These are phyloP conservation scores for Heterocephalus glaber DNA, from an alignment of 2,113 vertebrate species.

Conservation along the genomic window DNA sequence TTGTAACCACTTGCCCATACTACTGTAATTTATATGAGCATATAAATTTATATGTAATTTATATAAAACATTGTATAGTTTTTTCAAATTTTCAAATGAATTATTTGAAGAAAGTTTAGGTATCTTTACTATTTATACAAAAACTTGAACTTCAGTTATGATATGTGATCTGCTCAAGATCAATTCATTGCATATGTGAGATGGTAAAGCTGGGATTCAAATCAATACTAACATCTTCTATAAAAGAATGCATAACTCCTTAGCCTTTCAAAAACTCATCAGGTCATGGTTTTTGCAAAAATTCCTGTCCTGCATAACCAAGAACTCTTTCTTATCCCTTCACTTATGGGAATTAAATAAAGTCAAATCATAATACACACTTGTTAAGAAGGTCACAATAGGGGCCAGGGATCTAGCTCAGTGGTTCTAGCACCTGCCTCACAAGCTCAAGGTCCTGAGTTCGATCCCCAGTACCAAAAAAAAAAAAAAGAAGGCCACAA, in stretches of 20 bases:
- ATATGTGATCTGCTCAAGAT: neutral
- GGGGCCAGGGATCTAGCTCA: too few species aligned
- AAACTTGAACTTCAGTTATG: neutral
- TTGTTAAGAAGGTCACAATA: neutral
- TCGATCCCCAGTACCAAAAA: too few species aligned
- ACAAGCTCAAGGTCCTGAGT: too few species aligned
- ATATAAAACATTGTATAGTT: too few species aligned
- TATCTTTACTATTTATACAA: neutral
- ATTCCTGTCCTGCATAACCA: neutral
- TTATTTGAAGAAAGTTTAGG: neutral
- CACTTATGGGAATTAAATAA: neutral
- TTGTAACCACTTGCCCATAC: neutral
- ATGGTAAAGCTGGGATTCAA: neutral
- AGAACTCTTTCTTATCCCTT: neutral
- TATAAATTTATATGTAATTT: too few species aligned
- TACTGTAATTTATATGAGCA: neutral
- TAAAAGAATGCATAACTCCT: neutral
- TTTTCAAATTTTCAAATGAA: neutral
- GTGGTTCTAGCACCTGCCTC: too few species aligned
- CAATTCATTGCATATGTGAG: neutral
- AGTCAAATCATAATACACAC: fast-evolving
- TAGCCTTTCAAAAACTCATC: neutral
- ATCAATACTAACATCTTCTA: neutral
- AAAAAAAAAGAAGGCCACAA: neutral
- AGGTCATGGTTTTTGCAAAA: neutral